phyloP scores from a whole-genome alignment of 2,888 invertebrate species.

The Ligdia adustata region DNA sequence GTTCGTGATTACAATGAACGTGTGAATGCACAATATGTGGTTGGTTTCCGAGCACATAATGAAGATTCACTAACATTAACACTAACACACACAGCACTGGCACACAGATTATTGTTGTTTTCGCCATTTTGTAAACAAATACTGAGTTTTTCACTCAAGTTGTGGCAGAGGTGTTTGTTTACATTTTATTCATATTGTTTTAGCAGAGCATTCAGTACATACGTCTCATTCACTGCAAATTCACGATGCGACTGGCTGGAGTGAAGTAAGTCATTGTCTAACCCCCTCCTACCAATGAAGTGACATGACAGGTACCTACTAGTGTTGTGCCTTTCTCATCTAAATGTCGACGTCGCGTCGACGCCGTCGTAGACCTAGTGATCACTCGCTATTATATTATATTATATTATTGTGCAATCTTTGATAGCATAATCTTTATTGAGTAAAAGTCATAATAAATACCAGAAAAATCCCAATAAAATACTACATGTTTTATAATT shows the following conservation, averaged over 20 bases:
- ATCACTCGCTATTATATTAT: too few relatives aligned
- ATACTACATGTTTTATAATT: too few relatives aligned
- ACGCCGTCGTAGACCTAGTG: too few relatives aligned
- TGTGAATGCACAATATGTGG: conserved; percentile 49
- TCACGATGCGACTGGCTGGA: conserved; percentile 48
- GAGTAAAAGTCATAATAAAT: too few relatives aligned
- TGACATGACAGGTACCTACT: neutral
- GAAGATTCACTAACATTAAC: conserved; percentile 45
- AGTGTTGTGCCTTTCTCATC: conserved; percentile 8
- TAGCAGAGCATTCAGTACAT: conserved; percentile 18
- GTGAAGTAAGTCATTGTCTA: neutral
- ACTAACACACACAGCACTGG: conserved; percentile 49
- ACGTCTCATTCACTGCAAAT: conserved; percentile 29
- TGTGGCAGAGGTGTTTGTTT: conserved; percentile 59
- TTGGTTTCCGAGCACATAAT: conserved; percentile 40
- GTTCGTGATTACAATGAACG: conserved; percentile 85
- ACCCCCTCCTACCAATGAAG: neutral
- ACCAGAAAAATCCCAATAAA: too few relatives aligned
- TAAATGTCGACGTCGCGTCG: neutral
- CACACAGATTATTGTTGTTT: conserved; percentile 45
- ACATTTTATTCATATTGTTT: conserved; percentile 56
- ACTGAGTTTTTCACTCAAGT: conserved; percentile 46
- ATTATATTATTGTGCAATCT: too few relatives aligned
- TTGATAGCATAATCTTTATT: too few relatives aligned
- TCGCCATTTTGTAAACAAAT: conserved; percentile 52